Evolutionary conservation across 2,888 invertebrate genomes (phyloP), one percentile per base, ranked within the genome.

Genomic region (Zootermopsis nevadensis): DNA sequence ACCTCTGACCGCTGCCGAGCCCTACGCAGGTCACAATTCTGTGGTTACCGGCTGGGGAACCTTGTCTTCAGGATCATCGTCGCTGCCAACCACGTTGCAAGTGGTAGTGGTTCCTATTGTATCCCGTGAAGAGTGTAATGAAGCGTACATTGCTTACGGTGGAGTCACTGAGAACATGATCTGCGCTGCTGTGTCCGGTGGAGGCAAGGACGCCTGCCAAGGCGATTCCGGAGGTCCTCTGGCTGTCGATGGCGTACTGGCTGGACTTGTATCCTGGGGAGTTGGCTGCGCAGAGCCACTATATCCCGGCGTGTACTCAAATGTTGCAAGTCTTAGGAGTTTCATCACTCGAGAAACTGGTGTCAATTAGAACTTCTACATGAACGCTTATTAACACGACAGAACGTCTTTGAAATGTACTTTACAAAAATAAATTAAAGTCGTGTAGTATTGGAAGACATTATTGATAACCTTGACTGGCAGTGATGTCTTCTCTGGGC

Each of bases 191-290:
- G 6, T 15, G 1, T 8, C 4, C n/a, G 66, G 66, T 30, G 66
- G 48, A 19, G 48, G 48, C 19, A 90, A 91, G 77, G 92, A 92
- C 86, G 90, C 92, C 79, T 92, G 92, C 82, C 91, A 92, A 89
- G 91, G 89, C 84, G 89, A 90, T 83, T 89, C 89, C 2, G 90
- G 90, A 84, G 90, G 90, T 27, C 90, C 90, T 76, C 79, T 86
- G 22, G 86, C 86, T 12, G 82, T 85, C 4, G 80, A 87, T 0
- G 86, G 86, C 8, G 86, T 85, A 7, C 83, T 88, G 0, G 87
- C 88, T 2, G 90, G 90, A 81, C 76, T 90, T 74, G 89, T 89
- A 0, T 90, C 89, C 19, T 90, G 89, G 89, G 90, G 89, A 60
- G 84, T 80, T 24, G 88, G 88, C 38, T 90, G 90, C 69, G 89